These are phyloP conservation scores for Xiphorhynchus elegans DNA, from an alignment of 2,113 vertebrate species.

Conservation along the genomic window DNA sequence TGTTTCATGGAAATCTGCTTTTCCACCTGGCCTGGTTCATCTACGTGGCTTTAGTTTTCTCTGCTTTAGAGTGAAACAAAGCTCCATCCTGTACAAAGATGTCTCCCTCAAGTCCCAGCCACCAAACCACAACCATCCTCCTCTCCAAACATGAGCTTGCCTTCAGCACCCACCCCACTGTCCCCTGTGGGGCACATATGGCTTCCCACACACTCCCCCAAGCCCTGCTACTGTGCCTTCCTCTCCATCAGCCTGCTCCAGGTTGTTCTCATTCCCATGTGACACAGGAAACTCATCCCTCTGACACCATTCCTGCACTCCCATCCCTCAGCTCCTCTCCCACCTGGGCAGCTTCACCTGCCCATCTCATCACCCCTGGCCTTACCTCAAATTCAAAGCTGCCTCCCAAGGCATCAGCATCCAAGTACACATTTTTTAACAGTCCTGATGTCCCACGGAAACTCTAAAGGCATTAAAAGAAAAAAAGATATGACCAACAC, in stretches of 20 bases:
- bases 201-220: not conserved
- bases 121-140: not conserved
- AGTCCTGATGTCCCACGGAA: conserved; percentile 57
- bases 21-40: not conserved
- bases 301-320: not conserved
- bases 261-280: rapidly evolving
- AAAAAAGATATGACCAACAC: rapidly evolving
- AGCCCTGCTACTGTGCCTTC: not conserved
- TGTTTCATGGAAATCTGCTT: not conserved
- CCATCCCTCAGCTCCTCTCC: not conserved
- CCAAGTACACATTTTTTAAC: conserved; percentile 84
- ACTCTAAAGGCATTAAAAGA: conserved; percentile 52
- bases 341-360: not conserved
- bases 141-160: not conserved
- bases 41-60: rapidly evolving
- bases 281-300: rapidly evolving
- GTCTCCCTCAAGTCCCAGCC: not conserved
- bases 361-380: rapidly evolving
- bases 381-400: conserved; percentile 87
- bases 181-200: not conserved
- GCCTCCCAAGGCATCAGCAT: conserved; percentile 77
- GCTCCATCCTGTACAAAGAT: not conserved
- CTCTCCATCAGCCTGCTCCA: not conserved
- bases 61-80: not conserved
- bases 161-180: rapidly evolving